Percentiles rank a stretch among this genome's conserved stretches.
Conservation (phyloP, 2,113 vertebrate genomes). For the Benitochromis conjunctus region DNA sequence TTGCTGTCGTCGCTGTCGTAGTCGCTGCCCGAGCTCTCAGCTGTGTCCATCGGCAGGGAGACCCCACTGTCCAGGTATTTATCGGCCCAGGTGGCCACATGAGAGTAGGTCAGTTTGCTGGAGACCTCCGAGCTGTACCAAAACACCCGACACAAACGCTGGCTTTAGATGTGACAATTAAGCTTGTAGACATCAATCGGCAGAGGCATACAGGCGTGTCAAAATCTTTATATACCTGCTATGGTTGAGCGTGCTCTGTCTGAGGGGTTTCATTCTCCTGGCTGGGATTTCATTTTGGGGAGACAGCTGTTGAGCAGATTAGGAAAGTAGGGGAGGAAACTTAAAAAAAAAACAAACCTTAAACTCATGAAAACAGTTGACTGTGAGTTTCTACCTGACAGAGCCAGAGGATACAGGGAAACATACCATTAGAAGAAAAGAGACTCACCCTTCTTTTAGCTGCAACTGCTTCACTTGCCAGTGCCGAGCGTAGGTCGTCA, state of each 20-base stretch:
- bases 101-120: constrained; percentile 25
- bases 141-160: not conserved
- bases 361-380: not conserved
- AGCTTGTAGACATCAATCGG: not conserved
- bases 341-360: not conserved
- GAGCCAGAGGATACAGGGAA: not conserved
- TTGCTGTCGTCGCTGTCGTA: constrained; percentile 66
- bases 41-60: constrained; percentile 54
- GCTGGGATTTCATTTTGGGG: constrained; percentile 48
- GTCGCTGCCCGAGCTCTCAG: constrained; percentile 45
- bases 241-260: constrained; percentile 62
- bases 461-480: constrained; percentile 19
- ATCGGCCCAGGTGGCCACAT: constrained; percentile 73
- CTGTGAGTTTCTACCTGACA: not conserved
- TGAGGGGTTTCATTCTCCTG: constrained; percentile 53
- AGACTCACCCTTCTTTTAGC: constrained; percentile 57
- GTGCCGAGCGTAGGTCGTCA: constrained; percentile 59
- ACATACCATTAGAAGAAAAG: not conserved
- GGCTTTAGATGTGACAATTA: constrained; percentile 6
- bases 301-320: constrained; percentile 50
- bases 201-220: not conserved
- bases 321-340: not conserved
- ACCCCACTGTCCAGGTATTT: constrained; percentile 77
- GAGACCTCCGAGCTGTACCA: constrained; percentile 47
- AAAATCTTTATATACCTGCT: constrained; percentile 41